Evolutionary conservation across 53 echinoderm and acorn worm genomes (phyloP).

Genomic region (Echinometra lucunter): DNA sequence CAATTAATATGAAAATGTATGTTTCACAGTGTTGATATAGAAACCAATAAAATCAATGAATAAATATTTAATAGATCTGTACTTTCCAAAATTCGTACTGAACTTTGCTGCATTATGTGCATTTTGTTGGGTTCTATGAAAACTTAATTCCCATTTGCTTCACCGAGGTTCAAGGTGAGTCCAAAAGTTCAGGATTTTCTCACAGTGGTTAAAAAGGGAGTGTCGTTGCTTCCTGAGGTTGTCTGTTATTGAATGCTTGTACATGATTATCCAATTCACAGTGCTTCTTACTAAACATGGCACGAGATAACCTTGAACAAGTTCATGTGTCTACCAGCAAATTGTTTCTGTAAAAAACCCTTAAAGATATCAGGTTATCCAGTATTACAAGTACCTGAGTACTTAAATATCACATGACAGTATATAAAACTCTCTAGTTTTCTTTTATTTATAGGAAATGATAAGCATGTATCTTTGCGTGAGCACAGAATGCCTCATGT

Average conservation of each 20-base stretch:
- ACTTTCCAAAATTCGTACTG: too few relatives aligned
- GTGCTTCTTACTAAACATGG: background rate
- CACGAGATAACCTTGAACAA: background rate
- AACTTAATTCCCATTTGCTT: background rate
- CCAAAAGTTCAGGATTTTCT: background rate
- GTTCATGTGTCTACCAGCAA: constrained; percentile 26
- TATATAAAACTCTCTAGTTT: too few relatives aligned
- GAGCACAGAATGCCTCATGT: too few relatives aligned
- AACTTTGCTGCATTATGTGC: too few relatives aligned
- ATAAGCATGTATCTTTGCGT: too few relatives aligned
- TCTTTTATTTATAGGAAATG: too few relatives aligned
- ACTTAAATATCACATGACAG: background rate
- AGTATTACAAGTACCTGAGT: background rate
- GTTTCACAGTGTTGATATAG: too few relatives aligned
- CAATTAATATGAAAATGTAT: too few relatives aligned
- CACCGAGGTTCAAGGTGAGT: background rate
- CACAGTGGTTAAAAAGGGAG: background rate
- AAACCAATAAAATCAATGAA: too few relatives aligned
- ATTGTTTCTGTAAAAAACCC: background rate
- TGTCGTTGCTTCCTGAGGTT: background rate
- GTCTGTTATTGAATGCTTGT: background rate
- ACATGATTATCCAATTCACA: background rate
- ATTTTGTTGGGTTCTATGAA: too few relatives aligned
- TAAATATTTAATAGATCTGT: too few relatives aligned
- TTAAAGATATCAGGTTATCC: background rate